These are phyloP conservation scores for Antechinus stuartii DNA, from an alignment of 2,113 vertebrate genomes.

Conservation along the genomic window DNA sequence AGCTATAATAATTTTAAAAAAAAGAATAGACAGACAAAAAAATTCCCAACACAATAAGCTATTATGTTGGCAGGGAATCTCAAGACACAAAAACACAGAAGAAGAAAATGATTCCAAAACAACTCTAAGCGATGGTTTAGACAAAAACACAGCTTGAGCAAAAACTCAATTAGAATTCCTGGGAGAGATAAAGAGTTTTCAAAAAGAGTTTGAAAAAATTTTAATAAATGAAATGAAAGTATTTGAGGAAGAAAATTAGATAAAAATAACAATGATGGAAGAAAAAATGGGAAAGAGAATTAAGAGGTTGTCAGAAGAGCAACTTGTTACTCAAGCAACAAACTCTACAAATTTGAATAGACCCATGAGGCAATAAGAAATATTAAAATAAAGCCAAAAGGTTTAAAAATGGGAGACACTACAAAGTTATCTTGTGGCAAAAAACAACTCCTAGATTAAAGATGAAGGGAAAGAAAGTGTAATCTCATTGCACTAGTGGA, in stretches of 20 bases:
- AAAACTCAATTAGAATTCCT: neutral
- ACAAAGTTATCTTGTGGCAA: neutral
- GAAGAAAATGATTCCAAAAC: neutral
- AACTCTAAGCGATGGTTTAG: neutral
- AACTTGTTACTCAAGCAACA: neutral
- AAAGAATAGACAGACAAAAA: neutral
- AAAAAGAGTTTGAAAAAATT: neutral
- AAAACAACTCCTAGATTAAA: neutral
- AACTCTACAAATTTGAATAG: neutral
- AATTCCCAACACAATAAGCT: neutral
- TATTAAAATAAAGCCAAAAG: neutral
- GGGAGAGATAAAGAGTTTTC: neutral
- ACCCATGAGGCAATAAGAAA: neutral
- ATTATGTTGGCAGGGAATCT: neutral
- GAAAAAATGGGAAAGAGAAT: neutral
- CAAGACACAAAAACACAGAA: neutral
- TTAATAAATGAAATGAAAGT: neutral
- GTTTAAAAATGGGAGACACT: neutral
- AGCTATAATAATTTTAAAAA: too few species aligned
- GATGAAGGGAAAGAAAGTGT: neutral
- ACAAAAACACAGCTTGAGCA: neutral
- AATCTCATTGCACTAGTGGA: neutral
- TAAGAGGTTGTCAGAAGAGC: neutral
- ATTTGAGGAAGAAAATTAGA: neutral
- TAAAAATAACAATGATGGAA: neutral